phyloP scores from a whole-genome alignment of 1,140 invertebrate species.

The Brachionus calyciflorus region DNA sequence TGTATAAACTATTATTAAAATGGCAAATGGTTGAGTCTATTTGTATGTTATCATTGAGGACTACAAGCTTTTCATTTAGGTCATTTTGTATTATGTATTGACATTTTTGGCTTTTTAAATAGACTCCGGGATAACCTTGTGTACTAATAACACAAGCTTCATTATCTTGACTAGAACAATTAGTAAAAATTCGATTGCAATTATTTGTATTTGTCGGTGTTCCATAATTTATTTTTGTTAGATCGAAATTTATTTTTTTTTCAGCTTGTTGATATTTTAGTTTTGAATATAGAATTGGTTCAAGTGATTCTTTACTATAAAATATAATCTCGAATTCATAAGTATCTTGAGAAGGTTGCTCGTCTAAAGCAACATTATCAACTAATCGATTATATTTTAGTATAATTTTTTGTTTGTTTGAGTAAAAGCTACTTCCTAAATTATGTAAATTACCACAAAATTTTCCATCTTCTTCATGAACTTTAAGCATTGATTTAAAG shows the following conservation, averaged over 20 bases:
- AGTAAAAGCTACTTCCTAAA: slow-evolving; percentile 23
- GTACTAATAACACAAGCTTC: neutral
- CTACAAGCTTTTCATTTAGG: slow-evolving; percentile 4
- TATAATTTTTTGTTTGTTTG: neutral
- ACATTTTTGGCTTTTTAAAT: neutral
- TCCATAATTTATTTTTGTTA: slow-evolving; percentile 5
- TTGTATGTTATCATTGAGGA: slow-evolving; percentile 32
- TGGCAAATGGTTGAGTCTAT: neutral
- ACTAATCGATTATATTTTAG: slow-evolving; percentile 11
- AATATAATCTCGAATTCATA: slow-evolving; percentile 27
- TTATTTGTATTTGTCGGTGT: neutral
- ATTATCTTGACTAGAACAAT: neutral
- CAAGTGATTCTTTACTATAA: neutral
- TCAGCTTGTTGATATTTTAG: slow-evolving; percentile 7
- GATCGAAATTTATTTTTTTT: neutral
- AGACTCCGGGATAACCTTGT: slow-evolving; percentile 32
- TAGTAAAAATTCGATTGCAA: neutral
- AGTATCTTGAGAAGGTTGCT: neutral
- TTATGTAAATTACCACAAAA: slow-evolving; percentile 34
- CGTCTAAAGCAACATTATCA: neutral
- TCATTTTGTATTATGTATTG: neutral
- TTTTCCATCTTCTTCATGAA: neutral
- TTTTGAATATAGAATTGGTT: slow-evolving; percentile 33
- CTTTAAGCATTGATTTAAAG: no score
- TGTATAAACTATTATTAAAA: neutral